Conservation (phyloP, 2,113 vertebrate genomes). For the Nothocercus julius region DNA sequence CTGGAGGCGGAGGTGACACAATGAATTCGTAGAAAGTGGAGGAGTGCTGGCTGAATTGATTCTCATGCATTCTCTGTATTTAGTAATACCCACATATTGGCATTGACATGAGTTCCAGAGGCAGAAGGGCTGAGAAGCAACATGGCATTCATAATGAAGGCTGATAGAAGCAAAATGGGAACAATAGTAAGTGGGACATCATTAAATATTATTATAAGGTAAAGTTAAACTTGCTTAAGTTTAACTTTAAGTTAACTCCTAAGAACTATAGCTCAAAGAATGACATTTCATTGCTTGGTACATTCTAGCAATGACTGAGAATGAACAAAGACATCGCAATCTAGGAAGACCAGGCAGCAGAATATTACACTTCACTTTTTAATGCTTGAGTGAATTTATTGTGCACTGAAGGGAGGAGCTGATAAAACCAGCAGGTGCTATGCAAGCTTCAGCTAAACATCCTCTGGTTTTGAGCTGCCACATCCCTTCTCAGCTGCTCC, state of each 20-base stretch:
- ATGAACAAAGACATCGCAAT: not conserved
- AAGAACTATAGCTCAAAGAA: not conserved
- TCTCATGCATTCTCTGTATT: conserved; percentile 56
- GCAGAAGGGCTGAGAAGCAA: conserved; percentile 43
- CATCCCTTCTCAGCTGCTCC: not conserved
- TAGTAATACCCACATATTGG: conserved; percentile 53
- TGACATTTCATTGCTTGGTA: conserved; percentile 13
- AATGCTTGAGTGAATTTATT: not conserved
- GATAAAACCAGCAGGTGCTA: conserved; percentile 15
- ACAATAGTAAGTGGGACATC: conserved; percentile 14
- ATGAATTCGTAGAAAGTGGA: conserved; percentile 36
- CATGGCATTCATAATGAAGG: conserved; percentile 37
- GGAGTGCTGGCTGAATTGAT: conserved; percentile 54
- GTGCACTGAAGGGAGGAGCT: conserved; percentile 12
- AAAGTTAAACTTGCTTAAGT: conserved; percentile 19
- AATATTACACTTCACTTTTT: conserved; percentile 18
- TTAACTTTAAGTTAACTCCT: not conserved
- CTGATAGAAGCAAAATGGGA: conserved; percentile 18
- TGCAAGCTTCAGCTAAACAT: conserved; percentile 7
- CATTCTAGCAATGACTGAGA: not conserved
- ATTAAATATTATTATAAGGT: conserved; percentile 50
- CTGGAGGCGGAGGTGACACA: conserved; percentile 59
- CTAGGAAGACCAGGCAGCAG: conserved; percentile 5
- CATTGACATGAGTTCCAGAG: conserved; percentile 55
- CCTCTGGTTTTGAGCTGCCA: not conserved